A percentile compares a stretch with the other conserved stretches of the same genome.
Evolutionary conservation across 2,888 invertebrate genomes (phyloP).

Genomic region (Limnephilus marmoratus): DNA sequence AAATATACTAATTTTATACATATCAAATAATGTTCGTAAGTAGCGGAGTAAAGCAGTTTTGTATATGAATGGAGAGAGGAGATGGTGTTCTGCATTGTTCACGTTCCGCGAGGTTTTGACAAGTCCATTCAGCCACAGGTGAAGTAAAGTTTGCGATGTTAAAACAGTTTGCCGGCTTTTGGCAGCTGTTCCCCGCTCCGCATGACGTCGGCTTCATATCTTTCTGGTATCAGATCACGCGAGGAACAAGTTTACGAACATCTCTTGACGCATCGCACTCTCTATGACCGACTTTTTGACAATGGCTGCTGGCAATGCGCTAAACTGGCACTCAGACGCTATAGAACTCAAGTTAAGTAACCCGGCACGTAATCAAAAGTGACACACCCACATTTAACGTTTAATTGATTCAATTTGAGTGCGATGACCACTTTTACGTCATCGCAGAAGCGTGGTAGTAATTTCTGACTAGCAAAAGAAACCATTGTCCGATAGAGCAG

Average conservation of each 20-base stretch:
- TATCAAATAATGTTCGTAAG: too few relatives aligned
- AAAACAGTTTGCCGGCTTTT: neutral
- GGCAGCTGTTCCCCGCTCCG: neutral
- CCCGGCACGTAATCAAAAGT: constrained; percentile 13
- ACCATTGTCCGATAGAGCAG: constrained; percentile 36
- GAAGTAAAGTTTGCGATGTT: neutral
- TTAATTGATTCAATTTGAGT: neutral
- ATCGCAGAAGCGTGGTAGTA: neutral
- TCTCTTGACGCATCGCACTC: constrained; percentile 16
- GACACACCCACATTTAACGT: neutral
- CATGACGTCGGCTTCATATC: neutral
- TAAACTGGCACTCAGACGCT: neutral
- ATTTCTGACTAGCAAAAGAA: neutral
- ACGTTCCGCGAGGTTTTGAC: neutral
- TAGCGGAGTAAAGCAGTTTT: neutral
- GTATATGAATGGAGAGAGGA: neutral
- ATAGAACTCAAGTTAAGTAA: neutral
- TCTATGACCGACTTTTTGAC: constrained; percentile 55
- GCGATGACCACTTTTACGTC: constrained; percentile 4
- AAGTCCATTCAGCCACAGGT: neutral
- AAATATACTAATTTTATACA: too few relatives aligned
- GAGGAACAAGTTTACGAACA: constrained; percentile 25
- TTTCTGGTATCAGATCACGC: neutral
- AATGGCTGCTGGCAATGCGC: constrained; percentile 38
- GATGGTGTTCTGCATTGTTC: neutral